Percentiles rank a stretch among this genome's conserved stretches.
Evolutionary conservation across 1,140 invertebrate genomes (phyloP).

Genomic region (Micrasema longulum): DNA sequence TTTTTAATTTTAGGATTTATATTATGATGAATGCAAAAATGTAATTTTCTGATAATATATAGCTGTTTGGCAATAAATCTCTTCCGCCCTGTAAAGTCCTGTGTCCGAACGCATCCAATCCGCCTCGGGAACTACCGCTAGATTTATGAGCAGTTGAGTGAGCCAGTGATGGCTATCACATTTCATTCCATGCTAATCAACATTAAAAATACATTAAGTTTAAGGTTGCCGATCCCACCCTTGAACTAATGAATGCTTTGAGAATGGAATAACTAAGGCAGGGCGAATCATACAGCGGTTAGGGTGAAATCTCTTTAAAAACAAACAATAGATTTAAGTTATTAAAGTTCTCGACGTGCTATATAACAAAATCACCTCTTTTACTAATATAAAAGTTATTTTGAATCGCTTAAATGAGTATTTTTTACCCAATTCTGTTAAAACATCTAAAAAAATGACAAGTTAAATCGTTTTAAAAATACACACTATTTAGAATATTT

Average conservation of each 20-base stretch:
- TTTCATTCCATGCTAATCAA: slow-evolving; percentile 51
- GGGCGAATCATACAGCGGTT: background rate
- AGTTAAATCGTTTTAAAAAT: too few species aligned
- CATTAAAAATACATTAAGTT: slow-evolving; percentile 53
- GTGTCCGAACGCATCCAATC: slow-evolving; percentile 17
- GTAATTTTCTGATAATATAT: background rate
- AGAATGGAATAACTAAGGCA: slow-evolving; percentile 19
- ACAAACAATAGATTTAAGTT: too few species aligned
- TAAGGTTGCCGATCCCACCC: slow-evolving; percentile 27
- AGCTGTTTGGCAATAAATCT: background rate
- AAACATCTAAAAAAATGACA: too few species aligned
- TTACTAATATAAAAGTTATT: too few species aligned
- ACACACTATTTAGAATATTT: too few species aligned
- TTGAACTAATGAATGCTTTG: slow-evolving; percentile 39
- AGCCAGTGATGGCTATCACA: slow-evolving; percentile 42
- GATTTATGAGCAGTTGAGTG: slow-evolving; percentile 33
- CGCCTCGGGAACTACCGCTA: slow-evolving; percentile 17
- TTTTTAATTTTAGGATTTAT: too few species aligned
- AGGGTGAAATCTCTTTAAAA: background rate
- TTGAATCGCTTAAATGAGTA: too few species aligned
- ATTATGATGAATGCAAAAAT: too few species aligned
- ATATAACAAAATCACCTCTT: too few species aligned
- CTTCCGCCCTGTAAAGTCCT: slow-evolving; percentile 23
- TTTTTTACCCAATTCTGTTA: too few species aligned
- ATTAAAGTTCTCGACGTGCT: too few species aligned